Base-by-base conservation (phyloP, 2,888 invertebrate species). In the Polietes domitor region DNA sequence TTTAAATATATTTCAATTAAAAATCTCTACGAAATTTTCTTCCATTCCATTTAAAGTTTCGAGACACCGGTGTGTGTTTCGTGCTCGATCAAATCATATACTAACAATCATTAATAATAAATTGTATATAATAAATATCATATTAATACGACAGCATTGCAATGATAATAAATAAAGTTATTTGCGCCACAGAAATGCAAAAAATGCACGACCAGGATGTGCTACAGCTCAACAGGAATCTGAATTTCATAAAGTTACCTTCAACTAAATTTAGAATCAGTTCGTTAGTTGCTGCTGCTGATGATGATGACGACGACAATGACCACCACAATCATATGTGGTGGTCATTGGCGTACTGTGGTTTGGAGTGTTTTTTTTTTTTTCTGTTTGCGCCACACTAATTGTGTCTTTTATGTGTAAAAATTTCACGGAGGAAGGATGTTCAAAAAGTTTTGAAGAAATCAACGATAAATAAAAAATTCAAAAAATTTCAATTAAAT, bases 261-360 rank as follows among this genome's bases (percentile, higher is more conserved):
- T n/a, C n/a, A 41, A 37, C 65, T 65, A 65, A 65, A 65, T 17
- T 65, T 37, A 65, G 65, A 65, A 61, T 28, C 19, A n/a, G 53
- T 19, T 19, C 21, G 21, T 21, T 17, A n/a, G 24, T 2, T 26
- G 24, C 2, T 21, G 55, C 3, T 55, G 55, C 7, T 55, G 55
- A 21, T 55, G 55, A 21, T 55, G 55, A 24, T 19, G 28, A 61
- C 17, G 15, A 61, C 7, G 61, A 28, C 21, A 55, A n/a, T n/a
- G n/a, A n/a, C n/a, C n/a, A 55, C n/a, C 37, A 19, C 28, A 28
- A 58, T 58, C 26, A 28, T 37, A 28, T 53, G 65, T 2, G 21
- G 61, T 26, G 63, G 63, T 63, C n/a, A 61, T 32, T 37, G 19
- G 41, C 12, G 5, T 28, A 17, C 1, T 65, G 37, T 28, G 17